phyloP scores from a whole-genome alignment of 2,113 vertebrate species.

The Aviceda subcristata region DNA sequence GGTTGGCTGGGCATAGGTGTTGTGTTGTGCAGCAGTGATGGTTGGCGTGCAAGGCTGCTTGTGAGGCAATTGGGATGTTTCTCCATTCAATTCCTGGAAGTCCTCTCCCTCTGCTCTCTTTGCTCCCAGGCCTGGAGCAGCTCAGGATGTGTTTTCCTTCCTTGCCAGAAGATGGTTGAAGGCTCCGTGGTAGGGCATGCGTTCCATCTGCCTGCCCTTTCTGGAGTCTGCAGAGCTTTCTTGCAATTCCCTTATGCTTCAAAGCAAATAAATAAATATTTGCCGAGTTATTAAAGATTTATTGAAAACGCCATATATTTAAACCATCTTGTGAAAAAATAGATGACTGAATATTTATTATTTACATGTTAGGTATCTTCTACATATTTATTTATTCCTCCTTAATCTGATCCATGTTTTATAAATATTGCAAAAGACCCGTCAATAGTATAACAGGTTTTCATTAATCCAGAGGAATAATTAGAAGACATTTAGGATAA shows the following conservation, averaged over 20 bases:
- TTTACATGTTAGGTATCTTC: constrained; percentile 69
- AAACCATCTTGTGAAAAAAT: constrained; percentile 63
- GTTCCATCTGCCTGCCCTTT: constrained; percentile 44
- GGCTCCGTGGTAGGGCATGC: background rate
- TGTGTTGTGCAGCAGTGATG: background rate
- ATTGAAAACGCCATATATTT: constrained; percentile 64
- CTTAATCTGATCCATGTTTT: constrained; percentile 73
- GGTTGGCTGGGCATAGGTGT: background rate
- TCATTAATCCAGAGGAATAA: constrained; percentile 79
- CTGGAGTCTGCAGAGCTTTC: constrained; percentile 1
- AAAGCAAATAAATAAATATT: constrained; percentile 70
- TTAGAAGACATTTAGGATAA: constrained; percentile 77
- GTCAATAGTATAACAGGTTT: constrained; percentile 77
- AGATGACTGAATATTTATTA: constrained; percentile 75
- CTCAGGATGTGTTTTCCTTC: background rate
- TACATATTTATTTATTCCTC: constrained; percentile 78
- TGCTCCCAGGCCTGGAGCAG: background rate
- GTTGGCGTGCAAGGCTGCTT: background rate
- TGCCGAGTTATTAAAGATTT: constrained; percentile 75
- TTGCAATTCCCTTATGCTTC: constrained; percentile 31
- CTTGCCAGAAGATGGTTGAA: constrained; percentile 18
- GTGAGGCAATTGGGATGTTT: background rate
- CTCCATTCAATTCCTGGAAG: background rate
- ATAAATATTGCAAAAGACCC: constrained; percentile 78
- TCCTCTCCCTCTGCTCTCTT: background rate